Base-by-base conservation (phyloP, 1,140 invertebrate genomes). In the Glossosoma conforme region DNA sequence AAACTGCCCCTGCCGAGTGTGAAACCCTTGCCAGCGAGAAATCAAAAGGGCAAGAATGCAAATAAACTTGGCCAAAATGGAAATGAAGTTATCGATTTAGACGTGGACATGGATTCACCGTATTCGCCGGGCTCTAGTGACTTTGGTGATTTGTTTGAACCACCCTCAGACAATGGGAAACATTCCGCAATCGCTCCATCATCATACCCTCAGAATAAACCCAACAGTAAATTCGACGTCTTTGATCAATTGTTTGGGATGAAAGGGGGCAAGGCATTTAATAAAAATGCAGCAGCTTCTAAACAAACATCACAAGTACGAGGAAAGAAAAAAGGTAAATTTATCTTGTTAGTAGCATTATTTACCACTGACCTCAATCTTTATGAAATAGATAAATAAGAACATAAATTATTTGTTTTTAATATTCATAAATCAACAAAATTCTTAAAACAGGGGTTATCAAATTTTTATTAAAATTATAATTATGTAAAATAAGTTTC, bases 121-220 rank as follows among this genome's bases (percentile, higher is more conserved):
- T 91, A 91, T 69, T 91, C 87, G 17, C 88, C 89, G 0, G 88
- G 85, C 18, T 88, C 86, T 2, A 86, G 82, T 53, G 83, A 91
- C 62, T 89, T 87, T 59, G 86, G 89, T 61, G 89, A 91, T 65
- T 75, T 91, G 25, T 91, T 91, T 70, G 87, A 90, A 69, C 88
- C 89, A 19, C 88, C 88, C 14, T 70, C 74, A n/a, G 76, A 76
- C 19, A 70, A 68, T 52, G 69, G 68, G 14, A 73, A 67, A 48
- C 68, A 64, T 21, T 40, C 60, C 52, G 44, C 60, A 46, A 36
- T 40, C 38, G 58, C 55, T 3, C 18, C 42, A 37, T 24, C 44
- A 60, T 50, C 57, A 51, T 60, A 11, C 51, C 44, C 53, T 47
- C 42, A 65, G 1, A 77, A 76, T 49, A 44, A 43, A 20, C 41